These are phyloP conservation scores for Hypsibius dujardini DNA, from an alignment of 1,140 invertebrate genomes.

Conservation along the genomic window DNA sequence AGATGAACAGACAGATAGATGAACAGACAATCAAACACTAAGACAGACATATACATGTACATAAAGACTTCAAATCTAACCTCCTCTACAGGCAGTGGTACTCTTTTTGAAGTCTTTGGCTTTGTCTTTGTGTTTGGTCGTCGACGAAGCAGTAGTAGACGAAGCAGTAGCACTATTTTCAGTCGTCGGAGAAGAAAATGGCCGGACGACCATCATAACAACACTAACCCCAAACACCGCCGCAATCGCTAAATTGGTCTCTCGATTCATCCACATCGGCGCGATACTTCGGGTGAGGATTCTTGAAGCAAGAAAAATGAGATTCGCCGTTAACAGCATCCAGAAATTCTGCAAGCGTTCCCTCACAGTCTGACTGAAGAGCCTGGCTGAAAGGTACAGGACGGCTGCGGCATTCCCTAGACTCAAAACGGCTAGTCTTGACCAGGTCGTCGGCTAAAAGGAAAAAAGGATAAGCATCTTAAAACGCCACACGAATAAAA, in stretches of 20 bases:
- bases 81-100: no score
- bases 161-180: not conserved
- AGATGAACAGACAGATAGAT: no score
- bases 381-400: conserved; percentile 28
- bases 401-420: conserved; percentile 28
- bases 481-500: no score
- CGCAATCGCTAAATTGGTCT: not conserved
- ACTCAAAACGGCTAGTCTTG: conserved; percentile 25
- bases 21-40: no score
- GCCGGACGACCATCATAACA: not conserved
- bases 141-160: no score
- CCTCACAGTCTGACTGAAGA: conserved; percentile 19
- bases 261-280: not conserved
- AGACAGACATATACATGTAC: no score
- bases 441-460: conserved; percentile 5
- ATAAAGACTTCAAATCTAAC: no score
- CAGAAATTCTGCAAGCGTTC: not conserved
- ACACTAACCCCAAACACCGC: not conserved
- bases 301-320: not conserved
- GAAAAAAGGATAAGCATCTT: not conserved
- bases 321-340: not conserved
- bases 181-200: not conserved
- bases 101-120: no score
- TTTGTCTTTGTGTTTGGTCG: no score
- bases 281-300: not conserved